phyloP scores from a whole-genome alignment of 2,888 invertebrate genomes.

The Isoperla grammatica region DNA sequence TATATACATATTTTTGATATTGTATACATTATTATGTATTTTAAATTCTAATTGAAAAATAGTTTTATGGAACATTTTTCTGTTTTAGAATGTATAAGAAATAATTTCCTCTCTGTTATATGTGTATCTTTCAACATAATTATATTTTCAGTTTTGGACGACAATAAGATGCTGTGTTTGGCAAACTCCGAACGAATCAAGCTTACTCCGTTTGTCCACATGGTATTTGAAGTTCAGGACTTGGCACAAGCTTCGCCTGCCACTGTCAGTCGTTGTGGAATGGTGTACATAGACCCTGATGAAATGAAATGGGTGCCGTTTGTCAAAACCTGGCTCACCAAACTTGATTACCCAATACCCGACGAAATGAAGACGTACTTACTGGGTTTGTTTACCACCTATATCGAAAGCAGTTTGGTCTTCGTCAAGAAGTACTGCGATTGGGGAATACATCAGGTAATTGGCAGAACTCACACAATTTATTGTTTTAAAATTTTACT shows the following conservation, averaged over 20 bases:
- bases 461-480: background rate
- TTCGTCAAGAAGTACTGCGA: conserved; percentile 64
- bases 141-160: conserved; percentile 64
- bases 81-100: too few relatives aligned
- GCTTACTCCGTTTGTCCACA: conserved; percentile 80
- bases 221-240: conserved; percentile 82
- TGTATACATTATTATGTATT: too few relatives aligned
- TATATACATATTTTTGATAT: too few relatives aligned
- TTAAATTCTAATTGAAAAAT: too few relatives aligned
- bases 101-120: too few relatives aligned
- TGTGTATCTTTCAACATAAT: too few relatives aligned
- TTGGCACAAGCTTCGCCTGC: conserved; percentile 83
- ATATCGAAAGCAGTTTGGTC: conserved; percentile 60
- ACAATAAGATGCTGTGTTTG: conserved; percentile 88
- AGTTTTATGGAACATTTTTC: too few relatives aligned
- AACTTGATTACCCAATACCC: conserved; percentile 48
- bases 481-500: conserved; percentile 14
- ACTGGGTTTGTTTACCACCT: conserved; percentile 56
- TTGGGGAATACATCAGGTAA: conserved; percentile 70
- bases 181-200: conserved; percentile 90
- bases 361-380: conserved; percentile 59
- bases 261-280: conserved; percentile 71
- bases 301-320: conserved; percentile 78
- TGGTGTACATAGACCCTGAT: conserved; percentile 85
- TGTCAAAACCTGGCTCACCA: conserved; percentile 69